These are phyloP conservation scores for Toxotes jaculatrix DNA, from an alignment of 2,113 vertebrate genomes.

Conservation along the genomic window DNA sequence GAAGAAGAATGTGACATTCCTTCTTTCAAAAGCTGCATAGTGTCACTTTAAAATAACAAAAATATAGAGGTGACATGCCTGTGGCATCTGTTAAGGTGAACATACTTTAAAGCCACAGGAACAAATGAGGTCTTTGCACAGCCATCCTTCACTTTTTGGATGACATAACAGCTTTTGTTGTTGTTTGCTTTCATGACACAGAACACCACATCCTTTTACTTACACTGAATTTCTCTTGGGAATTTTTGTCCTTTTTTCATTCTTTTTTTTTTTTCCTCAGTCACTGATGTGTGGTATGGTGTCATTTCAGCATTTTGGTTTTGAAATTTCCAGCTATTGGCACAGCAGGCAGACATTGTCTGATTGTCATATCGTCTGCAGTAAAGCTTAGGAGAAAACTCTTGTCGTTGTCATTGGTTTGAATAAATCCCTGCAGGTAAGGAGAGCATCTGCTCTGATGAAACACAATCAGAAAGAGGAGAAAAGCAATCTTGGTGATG, in stretches of 20 bases:
- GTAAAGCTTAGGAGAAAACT: not conserved
- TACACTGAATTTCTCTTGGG: too few relatives aligned
- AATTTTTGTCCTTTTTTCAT: not conserved
- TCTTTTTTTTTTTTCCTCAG: not conserved
- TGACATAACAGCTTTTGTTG: not conserved
- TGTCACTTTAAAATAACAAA: not conserved
- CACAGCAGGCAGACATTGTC: not conserved
- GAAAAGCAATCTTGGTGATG: conserved; percentile 41
- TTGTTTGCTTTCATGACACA: not conserved
- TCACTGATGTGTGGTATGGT: not conserved
- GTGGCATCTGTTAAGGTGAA: not conserved
- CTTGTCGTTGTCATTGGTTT: not conserved
- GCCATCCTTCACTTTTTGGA: not conserved
- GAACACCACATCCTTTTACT: not conserved
- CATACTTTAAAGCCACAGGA: not conserved
- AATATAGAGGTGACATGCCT: not conserved
- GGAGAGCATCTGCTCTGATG: not conserved
- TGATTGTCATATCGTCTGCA: not conserved
- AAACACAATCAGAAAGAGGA: conserved; percentile 28
- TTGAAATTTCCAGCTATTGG: not conserved
- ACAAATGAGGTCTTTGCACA: not conserved
- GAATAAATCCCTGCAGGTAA: conserved; percentile 22
- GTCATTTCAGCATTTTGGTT: not conserved
- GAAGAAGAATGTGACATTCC: not conserved
- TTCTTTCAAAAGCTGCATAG: not conserved